Percentiles rank a stretch among this genome's conserved stretches.
Evolutionary conservation across 92 coral and sea anemone genomes (phyloP).

Genomic region (Zoanthus gigantus): DNA sequence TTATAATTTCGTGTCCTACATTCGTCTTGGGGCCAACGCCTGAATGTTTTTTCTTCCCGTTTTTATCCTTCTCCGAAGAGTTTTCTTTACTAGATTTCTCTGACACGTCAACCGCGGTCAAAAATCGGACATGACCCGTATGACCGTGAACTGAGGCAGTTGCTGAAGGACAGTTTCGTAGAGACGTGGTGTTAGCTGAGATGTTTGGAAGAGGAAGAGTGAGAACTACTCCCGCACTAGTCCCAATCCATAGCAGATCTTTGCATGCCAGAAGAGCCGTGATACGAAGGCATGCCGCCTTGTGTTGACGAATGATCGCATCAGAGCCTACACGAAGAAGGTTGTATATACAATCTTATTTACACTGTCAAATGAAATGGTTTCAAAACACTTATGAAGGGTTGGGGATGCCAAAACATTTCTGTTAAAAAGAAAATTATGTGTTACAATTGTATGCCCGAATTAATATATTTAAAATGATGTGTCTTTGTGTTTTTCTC

Average conservation of each 20-base stretch:
- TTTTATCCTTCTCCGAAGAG: constrained; percentile 68
- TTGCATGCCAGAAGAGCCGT: constrained; percentile 95
- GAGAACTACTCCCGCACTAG: constrained; percentile 99
- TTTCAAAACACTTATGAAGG: too few relatives aligned
- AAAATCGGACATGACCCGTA: constrained; percentile 98
- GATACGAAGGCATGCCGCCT: constrained; percentile 97
- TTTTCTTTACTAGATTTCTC: constrained; percentile 79
- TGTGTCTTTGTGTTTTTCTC: too few relatives aligned
- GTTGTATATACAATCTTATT: too few relatives aligned
- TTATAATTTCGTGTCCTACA: constrained; percentile 78
- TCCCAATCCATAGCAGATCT: constrained; percentile 98
- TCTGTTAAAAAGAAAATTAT: too few relatives aligned
- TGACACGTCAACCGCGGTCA: constrained; percentile 95
- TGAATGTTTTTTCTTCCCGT: constrained; percentile 56
- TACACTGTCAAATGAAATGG: too few relatives aligned
- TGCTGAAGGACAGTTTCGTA: constrained; percentile 92
- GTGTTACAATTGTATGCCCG: too few relatives aligned
- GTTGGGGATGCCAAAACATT: too few relatives aligned
- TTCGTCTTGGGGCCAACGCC: constrained; percentile 68
- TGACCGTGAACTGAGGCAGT: constrained; percentile 98
- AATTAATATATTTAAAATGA: too few relatives aligned
- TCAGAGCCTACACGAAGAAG: constrained; percentile 80
- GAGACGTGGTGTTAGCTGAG: constrained; percentile 90
- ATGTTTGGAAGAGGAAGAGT: constrained; percentile 96
- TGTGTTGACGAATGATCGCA: constrained; percentile 98